These are phyloP conservation scores for Oegoconia quadripuncta DNA, from an alignment of 2,888 invertebrate species.

Conservation along the genomic window DNA sequence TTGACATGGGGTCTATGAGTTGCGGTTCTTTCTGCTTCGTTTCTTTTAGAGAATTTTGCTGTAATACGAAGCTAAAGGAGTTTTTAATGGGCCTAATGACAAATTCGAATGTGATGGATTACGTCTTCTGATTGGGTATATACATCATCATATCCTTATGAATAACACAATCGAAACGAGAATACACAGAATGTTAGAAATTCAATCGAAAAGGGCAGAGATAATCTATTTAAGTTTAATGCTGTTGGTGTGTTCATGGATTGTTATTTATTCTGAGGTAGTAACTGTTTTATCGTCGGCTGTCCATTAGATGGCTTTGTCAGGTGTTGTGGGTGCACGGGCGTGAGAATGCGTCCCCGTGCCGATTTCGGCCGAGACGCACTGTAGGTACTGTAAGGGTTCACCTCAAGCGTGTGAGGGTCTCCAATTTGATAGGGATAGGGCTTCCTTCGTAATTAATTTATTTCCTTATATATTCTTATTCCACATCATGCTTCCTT, in stretches of 20 bases:
- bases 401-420: too few relatives aligned
- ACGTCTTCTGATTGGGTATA: conserved; percentile 20
- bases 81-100: neutral
- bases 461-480: too few relatives aligned
- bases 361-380: too few relatives aligned
- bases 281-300: conserved; percentile 52
- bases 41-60: conserved; percentile 46
- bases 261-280: conserved; percentile 52
- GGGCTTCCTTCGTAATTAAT: too few relatives aligned
- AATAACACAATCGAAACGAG: conserved; percentile 27
- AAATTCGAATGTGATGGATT: conserved; percentile 21
- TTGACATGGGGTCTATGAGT: conserved; percentile 50
- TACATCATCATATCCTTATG: too few relatives aligned
- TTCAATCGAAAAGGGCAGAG: conserved; percentile 40
- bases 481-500: too few relatives aligned
- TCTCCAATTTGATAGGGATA: too few relatives aligned
- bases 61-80: too few relatives aligned
- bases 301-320: conserved; percentile 27
- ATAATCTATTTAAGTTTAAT: conserved; percentile 36
- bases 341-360: conserved; percentile 32
- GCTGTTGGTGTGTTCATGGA: too few relatives aligned
- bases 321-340: conserved; percentile 17
- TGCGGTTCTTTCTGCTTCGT: conserved; percentile 54
- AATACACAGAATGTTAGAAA: conserved; percentile 20
- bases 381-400: too few relatives aligned